A percentile compares a stretch with the other conserved stretches of the same genome.
Evolutionary conservation across 2,113 vertebrate species (phyloP).

Genomic region (Mobula birostris): DNA sequence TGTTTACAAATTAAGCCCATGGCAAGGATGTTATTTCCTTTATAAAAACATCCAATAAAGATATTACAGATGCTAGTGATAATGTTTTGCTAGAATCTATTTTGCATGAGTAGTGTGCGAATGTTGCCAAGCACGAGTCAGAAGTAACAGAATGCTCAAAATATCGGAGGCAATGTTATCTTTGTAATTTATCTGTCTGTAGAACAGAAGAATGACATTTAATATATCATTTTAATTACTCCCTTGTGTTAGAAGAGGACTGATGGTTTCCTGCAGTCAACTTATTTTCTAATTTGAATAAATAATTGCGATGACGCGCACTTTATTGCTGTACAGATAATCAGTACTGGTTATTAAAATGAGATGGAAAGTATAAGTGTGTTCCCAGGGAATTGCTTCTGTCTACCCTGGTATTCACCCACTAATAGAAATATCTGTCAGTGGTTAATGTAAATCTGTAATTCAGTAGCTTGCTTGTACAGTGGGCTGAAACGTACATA

Average conservation of each 20-base stretch:
- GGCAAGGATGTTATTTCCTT: not conserved
- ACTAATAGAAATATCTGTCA: not conserved
- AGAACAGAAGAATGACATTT: not conserved
- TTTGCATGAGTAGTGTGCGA: not conserved
- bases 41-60: not conserved
- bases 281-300: not conserved
- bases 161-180: not conserved
- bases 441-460: not conserved
- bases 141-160: not conserved
- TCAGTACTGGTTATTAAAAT: not conserved
- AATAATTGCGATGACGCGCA: not conserved
- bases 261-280: not conserved
- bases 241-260: not conserved
- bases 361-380: not conserved
- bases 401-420: not conserved
- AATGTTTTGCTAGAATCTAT: not conserved
- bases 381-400: not conserved
- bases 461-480: not conserved
- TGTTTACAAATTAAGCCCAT: constrained; percentile 13
- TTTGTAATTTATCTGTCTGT: not conserved
- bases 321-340: not conserved
- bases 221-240: not conserved
- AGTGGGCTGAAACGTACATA: not conserved
- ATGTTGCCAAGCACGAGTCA: not conserved
- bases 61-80: not conserved